Evolutionary conservation across 2,888 invertebrate genomes (phyloP), one percentile per base, ranked within the genome.

Genomic region (Eupithecia abbreviata): DNA sequence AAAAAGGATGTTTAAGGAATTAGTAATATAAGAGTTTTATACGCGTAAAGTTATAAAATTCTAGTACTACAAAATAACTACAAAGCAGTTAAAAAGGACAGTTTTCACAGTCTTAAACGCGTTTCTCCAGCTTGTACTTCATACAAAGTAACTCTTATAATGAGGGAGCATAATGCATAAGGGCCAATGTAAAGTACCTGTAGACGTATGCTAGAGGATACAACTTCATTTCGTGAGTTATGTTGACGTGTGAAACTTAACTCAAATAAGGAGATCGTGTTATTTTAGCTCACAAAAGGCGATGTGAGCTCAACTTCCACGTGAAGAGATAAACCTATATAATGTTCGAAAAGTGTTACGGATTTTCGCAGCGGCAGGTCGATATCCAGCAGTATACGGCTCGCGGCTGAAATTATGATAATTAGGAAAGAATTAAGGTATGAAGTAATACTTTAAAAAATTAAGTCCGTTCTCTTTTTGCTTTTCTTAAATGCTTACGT

Each of bases 91-190:
- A 1, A 9, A 58, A 58, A 1, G 58, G 10, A 58, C 18, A 18
- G 58, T 9, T 18, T 58, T 7, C n/a, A 58, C 3, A 58, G 18
- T 18, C 18, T 18, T 3, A 18, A 10, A 3, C 18, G 58, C 58
- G 58, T 18, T 58, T 3, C 15, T 43, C 43, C 47, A 45, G n/a
- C 68, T 42, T n/a, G 30, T 30, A 67, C 9, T 68, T 45, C 68
- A 45, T 18, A 5, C 58, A 43, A 43, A 47, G 47, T 68, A 68
- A 47, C 68, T 47, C 30, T 68, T 47, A 9, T 70, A 51, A 70
- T 70, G 49, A 49, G 70, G 51, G 9, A 70, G 49, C 70, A 51
- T 68, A 18, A 47, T 68, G 68, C 68, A 68, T 68, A 18, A 45
- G 9, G n/a, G 67, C 3, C 18, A 45, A 68, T n/a, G 10, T 47